phyloP scores from a whole-genome alignment of 2,113 vertebrate species.

The Anthoscopus minutus region DNA sequence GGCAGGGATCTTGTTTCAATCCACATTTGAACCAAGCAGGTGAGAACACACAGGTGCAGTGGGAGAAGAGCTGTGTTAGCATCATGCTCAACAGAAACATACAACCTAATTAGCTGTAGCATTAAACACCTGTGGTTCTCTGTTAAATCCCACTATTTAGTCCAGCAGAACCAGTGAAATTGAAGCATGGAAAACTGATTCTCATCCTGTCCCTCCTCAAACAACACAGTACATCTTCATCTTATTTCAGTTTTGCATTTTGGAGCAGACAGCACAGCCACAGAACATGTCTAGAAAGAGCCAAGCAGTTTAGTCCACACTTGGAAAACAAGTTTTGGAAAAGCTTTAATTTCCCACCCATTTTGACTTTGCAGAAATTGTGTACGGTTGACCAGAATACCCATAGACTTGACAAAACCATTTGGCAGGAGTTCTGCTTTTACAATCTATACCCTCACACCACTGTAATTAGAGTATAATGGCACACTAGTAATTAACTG shows the following conservation, averaged over 20 bases:
- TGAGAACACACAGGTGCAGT: not conserved
- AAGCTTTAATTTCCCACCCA: not conserved
- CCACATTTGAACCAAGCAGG: not conserved
- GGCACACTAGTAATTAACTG: not conserved
- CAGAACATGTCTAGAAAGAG: not conserved
- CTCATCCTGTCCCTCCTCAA: not conserved
- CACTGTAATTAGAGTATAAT: not conserved
- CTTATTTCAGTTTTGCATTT: not conserved
- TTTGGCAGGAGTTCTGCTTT: not conserved
- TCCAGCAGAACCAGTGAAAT: slow-evolving; percentile 6
- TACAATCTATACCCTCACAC: not conserved
- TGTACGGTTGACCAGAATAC: not conserved
- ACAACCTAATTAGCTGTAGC: not conserved
- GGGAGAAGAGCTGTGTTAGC: not conserved
- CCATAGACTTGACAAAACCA: not conserved
- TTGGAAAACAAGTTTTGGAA: not conserved
- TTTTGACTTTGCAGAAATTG: not conserved
- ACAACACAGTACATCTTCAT: not conserved
- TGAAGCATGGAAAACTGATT: not conserved
- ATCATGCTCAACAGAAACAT: not conserved
- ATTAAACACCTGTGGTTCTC: not conserved
- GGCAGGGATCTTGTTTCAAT: not conserved
- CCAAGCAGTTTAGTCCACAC: not conserved
- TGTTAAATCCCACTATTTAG: not conserved
- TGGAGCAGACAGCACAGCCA: not conserved